A percentile compares a stretch with the other conserved stretches of the same genome.
phyloP scores from a whole-genome alignment of 1,140 invertebrate genomes.

The Gryon sp. region DNA sequence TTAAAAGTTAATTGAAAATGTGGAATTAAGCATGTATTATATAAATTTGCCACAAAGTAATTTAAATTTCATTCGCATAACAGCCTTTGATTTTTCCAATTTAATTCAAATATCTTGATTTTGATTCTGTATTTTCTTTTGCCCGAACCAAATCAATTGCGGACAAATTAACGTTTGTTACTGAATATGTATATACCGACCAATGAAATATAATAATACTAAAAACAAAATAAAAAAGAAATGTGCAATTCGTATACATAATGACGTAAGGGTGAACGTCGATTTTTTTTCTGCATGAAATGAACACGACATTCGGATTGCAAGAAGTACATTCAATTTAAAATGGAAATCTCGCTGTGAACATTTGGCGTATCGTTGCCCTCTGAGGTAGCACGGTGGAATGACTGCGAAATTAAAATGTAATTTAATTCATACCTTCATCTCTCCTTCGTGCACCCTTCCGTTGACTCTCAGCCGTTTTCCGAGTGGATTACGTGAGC shows the following conservation, averaged over 20 bases:
- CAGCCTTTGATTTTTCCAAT: background rate
- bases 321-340: slow-evolving; percentile 76
- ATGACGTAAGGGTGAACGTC: slow-evolving; percentile 36
- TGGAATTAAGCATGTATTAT: too few relatives aligned
- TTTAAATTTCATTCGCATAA: too few relatives aligned
- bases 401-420: slow-evolving; percentile 78
- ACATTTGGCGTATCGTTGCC: slow-evolving; percentile 66
- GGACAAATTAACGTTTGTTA: background rate
- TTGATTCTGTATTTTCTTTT: background rate
- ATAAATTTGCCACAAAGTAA: too few relatives aligned
- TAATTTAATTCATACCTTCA: slow-evolving; percentile 75
- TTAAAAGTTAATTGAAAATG: too few relatives aligned
- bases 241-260: slow-evolving; percentile 42
- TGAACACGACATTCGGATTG: slow-evolving; percentile 56
- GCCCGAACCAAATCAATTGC: background rate
- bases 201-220: too few relatives aligned
- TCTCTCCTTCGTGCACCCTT: slow-evolving; percentile 44
- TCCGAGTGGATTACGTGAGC: slow-evolving; percentile 66
- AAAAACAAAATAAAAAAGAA: slow-evolving; percentile 53
- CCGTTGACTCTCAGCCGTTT: slow-evolving; percentile 51
- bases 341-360: slow-evolving; percentile 76
- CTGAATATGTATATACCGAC: slow-evolving; percentile 22
- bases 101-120: slow-evolving; percentile 1
- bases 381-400: slow-evolving; percentile 63
- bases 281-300: slow-evolving; percentile 47